These are phyloP conservation scores for Desmophyllum pertusum DNA, from an alignment of 92 coral and sea anemone species.

Conservation along the genomic window DNA sequence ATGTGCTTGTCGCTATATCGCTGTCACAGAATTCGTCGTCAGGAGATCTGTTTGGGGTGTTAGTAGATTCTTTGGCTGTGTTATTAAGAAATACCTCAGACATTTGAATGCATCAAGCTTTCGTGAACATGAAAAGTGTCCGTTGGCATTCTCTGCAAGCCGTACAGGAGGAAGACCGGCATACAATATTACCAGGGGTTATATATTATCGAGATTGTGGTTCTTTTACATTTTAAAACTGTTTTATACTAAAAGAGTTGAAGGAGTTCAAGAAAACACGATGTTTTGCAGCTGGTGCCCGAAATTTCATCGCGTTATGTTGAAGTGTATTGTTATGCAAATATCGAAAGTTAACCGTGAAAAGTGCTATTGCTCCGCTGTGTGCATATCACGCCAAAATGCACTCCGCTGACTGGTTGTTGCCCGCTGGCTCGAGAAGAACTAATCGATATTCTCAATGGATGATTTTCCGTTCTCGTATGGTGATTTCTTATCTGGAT, in stretches of 20 bases:
- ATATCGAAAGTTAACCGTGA: no score
- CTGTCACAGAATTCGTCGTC: constrained; percentile 33
- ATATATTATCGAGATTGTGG: no score
- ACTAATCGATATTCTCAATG: constrained; percentile 40
- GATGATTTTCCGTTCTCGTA: constrained; percentile 1
- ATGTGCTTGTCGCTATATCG: constrained; percentile 42
- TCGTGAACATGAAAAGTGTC: constrained; percentile 19
- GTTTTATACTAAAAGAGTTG: no score
- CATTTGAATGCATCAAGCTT: constrained; percentile 18
- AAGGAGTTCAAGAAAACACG: no score
- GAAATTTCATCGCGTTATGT: no score
- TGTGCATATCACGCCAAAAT: not conserved
- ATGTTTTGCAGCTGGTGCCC: no score
- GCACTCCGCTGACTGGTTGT: constrained; percentile 27
- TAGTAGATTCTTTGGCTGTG: constrained; percentile 50
- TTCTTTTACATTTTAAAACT: no score
- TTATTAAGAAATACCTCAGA: constrained; percentile 43
- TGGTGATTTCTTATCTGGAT: not conserved
- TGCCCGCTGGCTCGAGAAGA: constrained; percentile 25
- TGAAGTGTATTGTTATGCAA: no score
- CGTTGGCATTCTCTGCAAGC: constrained; percentile 38
- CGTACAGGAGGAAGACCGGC: constrained; percentile 71
- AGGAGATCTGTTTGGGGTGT: constrained; percentile 49
- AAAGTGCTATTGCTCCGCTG: constrained; percentile 44
- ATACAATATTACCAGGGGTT: constrained; percentile 43